A percentile compares a stretch with the other conserved stretches of the same genome.
Evolutionary conservation across 1,140 invertebrate genomes (phyloP).

Genomic region (fruit fly (Drosophila melanogaster)): DNA sequence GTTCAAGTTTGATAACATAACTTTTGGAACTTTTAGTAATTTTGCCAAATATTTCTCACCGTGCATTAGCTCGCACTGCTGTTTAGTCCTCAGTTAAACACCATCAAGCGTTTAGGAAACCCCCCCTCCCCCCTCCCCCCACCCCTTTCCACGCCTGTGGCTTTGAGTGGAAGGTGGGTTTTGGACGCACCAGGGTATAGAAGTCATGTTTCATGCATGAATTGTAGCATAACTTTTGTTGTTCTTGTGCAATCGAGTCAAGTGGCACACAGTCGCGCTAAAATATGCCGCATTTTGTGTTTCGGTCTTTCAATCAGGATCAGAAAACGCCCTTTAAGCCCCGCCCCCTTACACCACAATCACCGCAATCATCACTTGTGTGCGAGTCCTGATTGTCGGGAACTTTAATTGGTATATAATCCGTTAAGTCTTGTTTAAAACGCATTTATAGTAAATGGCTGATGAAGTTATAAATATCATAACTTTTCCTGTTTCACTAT

Average conservation of each 20-base stretch:
- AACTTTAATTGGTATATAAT: constrained; percentile 42
- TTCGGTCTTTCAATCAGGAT: constrained; percentile 54
- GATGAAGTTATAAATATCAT: too few species aligned
- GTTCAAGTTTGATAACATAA: not conserved
- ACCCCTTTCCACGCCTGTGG: constrained; percentile 5
- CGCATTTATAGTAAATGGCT: too few species aligned
- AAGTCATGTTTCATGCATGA: constrained; percentile 75
- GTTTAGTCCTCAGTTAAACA: constrained; percentile 5
- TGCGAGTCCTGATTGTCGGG: constrained; percentile 10
- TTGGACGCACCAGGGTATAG: not conserved
- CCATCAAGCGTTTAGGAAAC: constrained; percentile 5
- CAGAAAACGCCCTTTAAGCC: constrained; percentile 1
- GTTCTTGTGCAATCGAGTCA: constrained; percentile 74
- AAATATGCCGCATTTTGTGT: constrained; percentile 63
- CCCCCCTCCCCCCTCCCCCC: too few species aligned
- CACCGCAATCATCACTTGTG: constrained; percentile 16
- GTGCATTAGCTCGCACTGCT: constrained; percentile 5
- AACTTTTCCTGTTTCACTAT: too few species aligned
- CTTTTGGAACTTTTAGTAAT: too few species aligned
- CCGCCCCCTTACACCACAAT: not conserved
- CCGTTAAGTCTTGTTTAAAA: constrained; percentile 6
- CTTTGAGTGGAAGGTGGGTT: not conserved
- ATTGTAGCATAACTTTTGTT: constrained; percentile 75
- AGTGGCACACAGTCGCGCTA: constrained; percentile 54
- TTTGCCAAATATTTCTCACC: not conserved